Conservation (phyloP, 2,797 vertebrate genomes). For the Hydrocynus forskahlii region DNA sequence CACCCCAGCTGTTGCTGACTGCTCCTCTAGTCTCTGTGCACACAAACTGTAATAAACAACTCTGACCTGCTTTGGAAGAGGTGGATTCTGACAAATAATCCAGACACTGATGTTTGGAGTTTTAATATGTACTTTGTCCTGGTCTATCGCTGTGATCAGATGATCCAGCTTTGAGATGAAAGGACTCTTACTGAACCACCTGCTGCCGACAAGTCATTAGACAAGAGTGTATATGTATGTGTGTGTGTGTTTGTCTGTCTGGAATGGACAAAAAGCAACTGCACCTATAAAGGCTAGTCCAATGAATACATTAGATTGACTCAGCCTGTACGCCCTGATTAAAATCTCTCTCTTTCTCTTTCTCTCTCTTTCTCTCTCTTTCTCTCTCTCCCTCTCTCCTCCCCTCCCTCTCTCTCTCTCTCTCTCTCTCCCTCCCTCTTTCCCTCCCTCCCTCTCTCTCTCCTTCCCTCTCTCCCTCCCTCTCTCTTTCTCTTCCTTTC, state of each 20-base stretch:
- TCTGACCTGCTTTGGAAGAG: not conserved
- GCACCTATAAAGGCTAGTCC: not conserved
- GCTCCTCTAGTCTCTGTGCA: not conserved
- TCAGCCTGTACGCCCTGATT: conserved; percentile 6
- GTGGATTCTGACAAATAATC: conserved; percentile 2
- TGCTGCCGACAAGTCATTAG: conserved; percentile 38
- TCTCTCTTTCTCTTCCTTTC: no score
- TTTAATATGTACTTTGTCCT: conserved; percentile 1
- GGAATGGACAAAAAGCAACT: not conserved
- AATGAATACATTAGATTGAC: conserved; percentile 17
- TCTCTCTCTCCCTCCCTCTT: no score
- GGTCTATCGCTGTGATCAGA: conserved; percentile 9
- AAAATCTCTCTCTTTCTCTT: not conserved
- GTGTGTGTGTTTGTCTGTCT: not conserved
- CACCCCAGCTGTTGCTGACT: not conserved
- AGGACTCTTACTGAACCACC: conserved; percentile 33
- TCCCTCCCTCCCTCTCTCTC: no score
- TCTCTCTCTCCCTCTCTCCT: conserved; percentile 25
- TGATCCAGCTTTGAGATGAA: conserved; percentile 31
- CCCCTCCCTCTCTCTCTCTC: conserved; percentile 30
- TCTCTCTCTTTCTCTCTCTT: not conserved
- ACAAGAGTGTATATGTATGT: not conserved
- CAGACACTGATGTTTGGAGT: not conserved
- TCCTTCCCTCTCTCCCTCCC: no score
- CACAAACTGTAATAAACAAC: conserved; percentile 12